Evolutionary conservation across 2,113 vertebrate genomes (phyloP), one percentile per base, ranked within the genome.

Genomic region (Vicugna pacos): DNA sequence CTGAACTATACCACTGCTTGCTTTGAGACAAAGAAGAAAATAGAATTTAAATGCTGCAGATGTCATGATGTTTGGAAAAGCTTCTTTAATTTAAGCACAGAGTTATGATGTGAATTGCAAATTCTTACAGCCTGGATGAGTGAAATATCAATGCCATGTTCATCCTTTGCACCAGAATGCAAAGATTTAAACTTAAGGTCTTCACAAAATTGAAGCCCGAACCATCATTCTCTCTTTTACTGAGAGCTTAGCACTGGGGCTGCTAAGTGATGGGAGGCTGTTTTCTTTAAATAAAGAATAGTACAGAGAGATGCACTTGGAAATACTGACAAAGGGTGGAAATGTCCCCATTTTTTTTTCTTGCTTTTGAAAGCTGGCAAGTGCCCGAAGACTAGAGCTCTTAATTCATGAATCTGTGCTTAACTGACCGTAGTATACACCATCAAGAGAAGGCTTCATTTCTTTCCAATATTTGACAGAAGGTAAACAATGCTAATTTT

Each of bases 21-120:
- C 86, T 96, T 98, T 97, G 95, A 83, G 83, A 97, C 96, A 97
- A 48, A 98, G 67, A 46, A 94, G 77, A 97, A 79, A 96, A 70
- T 35, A 72, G 95, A 92, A 95, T 97, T 65, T 97, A 97, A 96
- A 97, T 97, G 95, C 79, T 96, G 75, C 77, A 97, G 83, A 96
- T 97, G 98, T 96, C 46, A 60, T 0, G 24, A 32, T 94, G 79
- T 95, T 97, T 97, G 93, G 93, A 96, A 98, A 98, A 96, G 52
- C 81, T 38, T 97, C 96, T 98, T 79, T 72, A 97, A 98, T 97
- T 97, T 98, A 97, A 98, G 93, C 77, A 97, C n/a, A 98, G 95
- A 96, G 92, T 73, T 93, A 86, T 70, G 95, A 96, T 81, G 96
- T 72, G 95, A 97, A 97, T 93, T 98, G 94, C 60, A 95, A 98